Base-by-base conservation (phyloP, 1,140 invertebrate species). In the Batillaria attramentaria region DNA sequence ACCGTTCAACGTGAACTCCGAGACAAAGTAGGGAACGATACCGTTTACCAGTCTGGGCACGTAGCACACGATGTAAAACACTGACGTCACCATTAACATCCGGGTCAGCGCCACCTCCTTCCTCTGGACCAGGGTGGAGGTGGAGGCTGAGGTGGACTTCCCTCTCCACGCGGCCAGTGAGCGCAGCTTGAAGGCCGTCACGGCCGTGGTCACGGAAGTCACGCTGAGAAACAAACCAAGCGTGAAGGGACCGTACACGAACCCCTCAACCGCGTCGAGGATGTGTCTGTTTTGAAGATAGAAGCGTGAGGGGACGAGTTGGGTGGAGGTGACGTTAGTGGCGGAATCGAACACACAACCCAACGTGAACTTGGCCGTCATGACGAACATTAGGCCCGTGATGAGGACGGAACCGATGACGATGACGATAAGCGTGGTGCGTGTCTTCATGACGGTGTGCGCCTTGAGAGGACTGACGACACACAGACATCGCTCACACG, bases 71-170 rank as follows among this genome's bases (percentile, higher is more conserved):
- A 72, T 50, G 42, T 50, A 72, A 20, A 72, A 43, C 28, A 72
- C 42, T 5, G 70, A 72, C 8, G 37, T 72, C n/a, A 41, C 70
- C 28, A 72, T 31, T 43, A 72, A n/a, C 70, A 72, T 72, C 41
- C 42, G 39, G 42, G 70, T 72, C 42, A 72, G 41, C 1, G 42
- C 70, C 41, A 72, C 70, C 41, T 72, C 70, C 31, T 60, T 60
- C 24, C 57, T 60, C 10, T 37, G 28, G 33, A 37, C 28, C 10
- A 37, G 39, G 8, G 39, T 8, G 6, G 62, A 66, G 35, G 62
- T 37, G 35, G 62, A 66, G 13, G 28, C 18, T 3, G 62, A 66
- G 10, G 66, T 8, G 6, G 31, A 37, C 31, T 8, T 24, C 1
- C 31, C 62, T 1, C 62, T 18, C 62, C 62, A 66, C n/a, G 62